These are phyloP conservation scores for Danio tinwini DNA, from an alignment of 2,797 vertebrate species.

Conservation along the genomic window DNA sequence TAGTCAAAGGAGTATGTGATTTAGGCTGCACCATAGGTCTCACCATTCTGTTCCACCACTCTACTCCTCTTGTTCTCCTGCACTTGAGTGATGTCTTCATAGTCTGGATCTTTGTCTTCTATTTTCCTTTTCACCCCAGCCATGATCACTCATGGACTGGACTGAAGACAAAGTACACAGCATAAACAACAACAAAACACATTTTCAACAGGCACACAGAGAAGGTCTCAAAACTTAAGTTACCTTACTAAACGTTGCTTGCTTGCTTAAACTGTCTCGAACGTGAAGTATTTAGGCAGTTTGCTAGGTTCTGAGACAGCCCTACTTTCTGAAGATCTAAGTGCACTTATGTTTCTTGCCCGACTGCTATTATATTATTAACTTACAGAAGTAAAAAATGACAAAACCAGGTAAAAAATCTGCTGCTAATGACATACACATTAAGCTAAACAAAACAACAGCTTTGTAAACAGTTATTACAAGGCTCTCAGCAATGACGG, in stretches of 20 bases:
- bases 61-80: slow-evolving; percentile 91
- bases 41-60: slow-evolving; percentile 90
- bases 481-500: not conserved
- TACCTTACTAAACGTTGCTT: not conserved
- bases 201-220: not conserved
- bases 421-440: slow-evolving; percentile 14
- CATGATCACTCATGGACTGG: slow-evolving; percentile 74
- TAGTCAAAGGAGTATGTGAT: too few species aligned
- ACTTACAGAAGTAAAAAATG: not conserved
- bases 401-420: not conserved
- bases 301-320: not conserved
- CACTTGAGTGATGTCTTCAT: slow-evolving; percentile 88
- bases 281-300: not conserved
- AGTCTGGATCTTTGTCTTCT: slow-evolving; percentile 94
- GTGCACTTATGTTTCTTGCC: not conserved
- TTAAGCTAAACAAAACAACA: slow-evolving; percentile 14
- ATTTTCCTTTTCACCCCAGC: slow-evolving; percentile 94
- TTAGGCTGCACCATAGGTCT: slow-evolving; percentile 41
- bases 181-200: slow-evolving; percentile 1
- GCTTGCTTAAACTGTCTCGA: not conserved
- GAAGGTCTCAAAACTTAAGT: not conserved
- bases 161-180: not conserved
- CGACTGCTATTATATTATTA: not conserved
- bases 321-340: not conserved
- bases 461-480: slow-evolving; percentile 1